Percentiles rank a stretch among this genome's conserved stretches.
phyloP scores from a whole-genome alignment of 2,888 invertebrate genomes.

The Meteorus cinctellus region DNA sequence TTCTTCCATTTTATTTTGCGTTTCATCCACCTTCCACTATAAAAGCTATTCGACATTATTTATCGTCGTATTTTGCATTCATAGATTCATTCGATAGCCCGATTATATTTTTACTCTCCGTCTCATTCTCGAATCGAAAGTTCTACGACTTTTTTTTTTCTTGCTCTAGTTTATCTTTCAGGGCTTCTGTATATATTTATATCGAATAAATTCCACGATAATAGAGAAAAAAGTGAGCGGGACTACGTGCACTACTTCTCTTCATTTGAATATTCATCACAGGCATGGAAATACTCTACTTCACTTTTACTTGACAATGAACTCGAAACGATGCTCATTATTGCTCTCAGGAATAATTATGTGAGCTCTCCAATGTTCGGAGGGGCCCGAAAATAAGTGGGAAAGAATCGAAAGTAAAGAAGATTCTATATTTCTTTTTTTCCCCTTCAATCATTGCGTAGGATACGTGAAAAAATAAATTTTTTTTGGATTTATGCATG shows the following conservation, averaged over 20 bases:
- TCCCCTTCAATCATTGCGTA: background rate
- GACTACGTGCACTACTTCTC: constrained; percentile 15
- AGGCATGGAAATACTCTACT: constrained; percentile 21
- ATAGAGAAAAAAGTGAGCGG: constrained; percentile 10
- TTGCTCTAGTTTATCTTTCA: constrained; percentile 29
- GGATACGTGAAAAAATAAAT: background rate
- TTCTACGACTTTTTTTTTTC: constrained; percentile 14
- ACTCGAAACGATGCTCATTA: constrained; percentile 10
- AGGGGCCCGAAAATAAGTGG: background rate
- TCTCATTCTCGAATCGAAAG: constrained; percentile 15
- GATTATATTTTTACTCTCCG: constrained; percentile 6
- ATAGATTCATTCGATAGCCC: constrained; percentile 27
- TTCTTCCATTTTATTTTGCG: background rate
- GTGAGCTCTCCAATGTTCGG: background rate
- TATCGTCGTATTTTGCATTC: constrained; percentile 32
- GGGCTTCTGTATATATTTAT: constrained; percentile 10
- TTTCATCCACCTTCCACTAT: constrained; percentile 1
- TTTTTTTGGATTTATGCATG: background rate
- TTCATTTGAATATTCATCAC: constrained; percentile 45
- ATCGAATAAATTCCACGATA: constrained; percentile 19
- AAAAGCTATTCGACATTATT: constrained; percentile 36
- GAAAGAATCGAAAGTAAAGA: background rate
- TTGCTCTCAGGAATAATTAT: constrained; percentile 3
- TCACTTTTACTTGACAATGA: background rate
- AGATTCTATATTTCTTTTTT: background rate